phyloP scores from a whole-genome alignment of 2,888 invertebrate genomes.

The Ephialtes manifestator region DNA sequence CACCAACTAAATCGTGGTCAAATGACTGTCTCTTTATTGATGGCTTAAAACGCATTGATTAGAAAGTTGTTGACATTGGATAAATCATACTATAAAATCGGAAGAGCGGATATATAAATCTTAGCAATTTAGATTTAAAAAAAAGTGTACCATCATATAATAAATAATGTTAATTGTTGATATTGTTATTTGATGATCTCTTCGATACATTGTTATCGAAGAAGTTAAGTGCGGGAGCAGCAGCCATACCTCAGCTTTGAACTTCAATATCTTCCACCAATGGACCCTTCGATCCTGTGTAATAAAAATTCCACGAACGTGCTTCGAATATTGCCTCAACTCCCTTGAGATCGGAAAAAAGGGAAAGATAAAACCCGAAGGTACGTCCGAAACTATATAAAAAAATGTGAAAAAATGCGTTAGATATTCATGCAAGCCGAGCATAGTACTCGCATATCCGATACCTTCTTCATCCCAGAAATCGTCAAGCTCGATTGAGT shows the following conservation, averaged over 20 bases:
- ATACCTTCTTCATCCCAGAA: constrained; percentile 6
- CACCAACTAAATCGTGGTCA: too few relatives aligned
- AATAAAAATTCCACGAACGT: constrained; percentile 68
- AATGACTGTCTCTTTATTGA: too few relatives aligned
- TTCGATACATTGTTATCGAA: constrained; percentile 28
- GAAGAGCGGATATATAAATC: too few relatives aligned
- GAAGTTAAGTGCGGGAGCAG: neutral
- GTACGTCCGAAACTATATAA: constrained; percentile 49
- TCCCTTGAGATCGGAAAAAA: constrained; percentile 34
- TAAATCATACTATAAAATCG: too few relatives aligned
- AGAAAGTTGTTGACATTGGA: too few relatives aligned
- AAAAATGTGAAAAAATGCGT: constrained; percentile 49
- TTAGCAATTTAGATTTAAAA: too few relatives aligned
- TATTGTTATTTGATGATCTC: neutral
- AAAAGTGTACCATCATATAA: too few relatives aligned
- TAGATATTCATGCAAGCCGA: constrained; percentile 39
- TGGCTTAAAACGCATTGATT: too few relatives aligned
- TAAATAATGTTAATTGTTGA: too few relatives aligned
- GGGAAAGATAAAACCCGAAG: constrained; percentile 37
- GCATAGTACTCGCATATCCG: constrained; percentile 36
- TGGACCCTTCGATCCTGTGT: constrained; percentile 53
- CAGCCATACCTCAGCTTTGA: neutral
- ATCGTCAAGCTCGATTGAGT: constrained; percentile 5
- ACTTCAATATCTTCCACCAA: constrained; percentile 36
- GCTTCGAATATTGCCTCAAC: constrained; percentile 58